phyloP scores from a whole-genome alignment of 2,888 invertebrate species.

The Pyrocoelia pectoralis region DNA sequence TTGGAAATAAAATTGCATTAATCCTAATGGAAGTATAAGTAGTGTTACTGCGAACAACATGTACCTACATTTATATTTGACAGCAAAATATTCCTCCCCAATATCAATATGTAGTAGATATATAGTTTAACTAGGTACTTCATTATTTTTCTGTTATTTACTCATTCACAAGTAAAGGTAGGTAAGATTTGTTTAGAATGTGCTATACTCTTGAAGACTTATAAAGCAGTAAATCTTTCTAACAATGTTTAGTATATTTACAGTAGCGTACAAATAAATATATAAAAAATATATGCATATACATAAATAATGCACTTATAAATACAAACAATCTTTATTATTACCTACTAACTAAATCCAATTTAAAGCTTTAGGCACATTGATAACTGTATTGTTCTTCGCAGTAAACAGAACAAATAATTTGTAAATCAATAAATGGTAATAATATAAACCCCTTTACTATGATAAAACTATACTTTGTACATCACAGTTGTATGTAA shows the following conservation, averaged over 20 bases:
- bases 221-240: too few species aligned
- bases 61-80: too few species aligned
- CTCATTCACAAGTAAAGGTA: too few species aligned
- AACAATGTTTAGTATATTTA: slow-evolving; percentile 3
- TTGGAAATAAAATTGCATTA: too few species aligned
- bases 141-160: too few species aligned
- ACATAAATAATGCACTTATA: slow-evolving; percentile 5
- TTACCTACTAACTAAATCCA: background rate
- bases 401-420: slow-evolving; percentile 1
- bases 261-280: background rate
- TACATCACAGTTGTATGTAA: background rate
- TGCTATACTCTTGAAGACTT: too few species aligned
- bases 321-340: background rate
- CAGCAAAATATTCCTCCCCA: too few species aligned
- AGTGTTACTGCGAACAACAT: too few species aligned
- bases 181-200: too few species aligned
- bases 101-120: too few species aligned
- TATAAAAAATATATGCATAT: slow-evolving; percentile 11
- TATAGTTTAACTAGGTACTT: too few species aligned
- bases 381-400: background rate
- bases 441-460: background rate
- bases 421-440: slow-evolving; percentile 3
- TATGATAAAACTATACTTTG: background rate
- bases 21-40: too few species aligned
- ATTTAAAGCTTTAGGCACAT: slow-evolving; percentile 22